phyloP scores from a whole-genome alignment of 2,888 invertebrate genomes.

The Agelastica alni region DNA sequence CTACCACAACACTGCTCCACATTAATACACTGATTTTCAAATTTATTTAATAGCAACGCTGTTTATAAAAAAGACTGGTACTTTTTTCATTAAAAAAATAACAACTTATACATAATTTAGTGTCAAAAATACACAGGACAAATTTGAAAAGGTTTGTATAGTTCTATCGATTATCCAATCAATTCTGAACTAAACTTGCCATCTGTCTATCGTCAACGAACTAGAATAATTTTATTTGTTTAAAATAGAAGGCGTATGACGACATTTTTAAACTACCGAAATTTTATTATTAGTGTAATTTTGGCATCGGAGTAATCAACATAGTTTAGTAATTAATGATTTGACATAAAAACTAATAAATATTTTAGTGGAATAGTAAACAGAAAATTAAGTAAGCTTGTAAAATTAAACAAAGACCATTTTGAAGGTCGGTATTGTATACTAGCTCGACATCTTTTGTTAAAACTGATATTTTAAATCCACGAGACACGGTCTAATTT shows the following conservation, averaged over 20 bases:
- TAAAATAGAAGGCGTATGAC: conserved; percentile 2
- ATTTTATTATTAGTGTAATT: not conserved
- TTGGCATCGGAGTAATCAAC: conserved; percentile 3
- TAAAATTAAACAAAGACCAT: not conserved
- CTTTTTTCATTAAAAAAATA: too few species aligned
- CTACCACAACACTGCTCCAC: too few species aligned
- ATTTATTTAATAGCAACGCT: too few species aligned
- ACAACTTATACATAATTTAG: too few species aligned
- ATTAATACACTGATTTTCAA: not conserved
- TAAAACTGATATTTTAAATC: too few species aligned
- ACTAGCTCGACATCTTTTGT: not conserved
- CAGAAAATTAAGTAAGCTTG: not conserved
- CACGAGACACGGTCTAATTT: too few species aligned
- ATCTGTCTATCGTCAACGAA: not conserved
- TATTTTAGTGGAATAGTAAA: conserved; percentile 6
- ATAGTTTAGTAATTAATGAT: not conserved
- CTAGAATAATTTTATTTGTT: not conserved
- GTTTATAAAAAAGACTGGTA: too few species aligned
- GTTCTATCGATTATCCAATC: not conserved
- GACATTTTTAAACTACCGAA: too few species aligned
- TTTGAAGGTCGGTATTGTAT: conserved; percentile 4
- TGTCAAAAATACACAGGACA: too few species aligned
- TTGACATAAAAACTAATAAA: conserved; percentile 8
- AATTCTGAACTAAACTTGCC: not conserved
- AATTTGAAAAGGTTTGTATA: too few species aligned